Conservation (phyloP, 2,797 vertebrate genomes). For the Erithacus rubecula region DNA sequence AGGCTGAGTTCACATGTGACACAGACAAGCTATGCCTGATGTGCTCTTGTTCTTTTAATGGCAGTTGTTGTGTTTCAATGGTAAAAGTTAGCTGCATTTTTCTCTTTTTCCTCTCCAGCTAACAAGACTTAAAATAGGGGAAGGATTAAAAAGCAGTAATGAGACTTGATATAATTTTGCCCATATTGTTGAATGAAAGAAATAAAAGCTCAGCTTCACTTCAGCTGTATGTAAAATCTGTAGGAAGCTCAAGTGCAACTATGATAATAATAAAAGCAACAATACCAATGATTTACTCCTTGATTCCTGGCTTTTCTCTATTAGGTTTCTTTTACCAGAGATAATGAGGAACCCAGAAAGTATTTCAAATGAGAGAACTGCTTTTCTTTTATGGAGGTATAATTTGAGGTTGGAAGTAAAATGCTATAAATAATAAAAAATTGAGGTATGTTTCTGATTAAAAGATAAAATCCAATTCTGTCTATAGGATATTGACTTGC, state of each 20-base stretch:
- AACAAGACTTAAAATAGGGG: background rate
- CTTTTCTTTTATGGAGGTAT: constrained; percentile 33
- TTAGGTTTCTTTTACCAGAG: background rate
- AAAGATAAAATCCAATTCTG: background rate
- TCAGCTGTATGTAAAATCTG: background rate
- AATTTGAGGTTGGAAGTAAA: constrained; percentile 41
- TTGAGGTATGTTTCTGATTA: background rate
- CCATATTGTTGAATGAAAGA: background rate
- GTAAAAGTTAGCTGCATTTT: constrained; percentile 5
- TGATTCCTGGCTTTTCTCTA: background rate
- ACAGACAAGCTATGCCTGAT: background rate
- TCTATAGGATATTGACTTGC: background rate
- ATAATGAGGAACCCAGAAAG: background rate
- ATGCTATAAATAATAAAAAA: constrained; percentile 9
- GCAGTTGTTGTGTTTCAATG: constrained; percentile 39
- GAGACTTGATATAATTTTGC: background rate
- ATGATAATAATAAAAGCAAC: background rate
- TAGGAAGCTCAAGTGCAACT: background rate
- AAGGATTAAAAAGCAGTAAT: constrained; percentile 6
- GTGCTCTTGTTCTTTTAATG: constrained; percentile 36
- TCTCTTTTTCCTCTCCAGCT: background rate
- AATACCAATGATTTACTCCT: background rate
- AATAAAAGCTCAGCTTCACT: background rate
- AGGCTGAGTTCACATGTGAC: background rate
- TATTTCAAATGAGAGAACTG: background rate